These are phyloP conservation scores for Plodia interpunctella DNA, from an alignment of 1,140 invertebrate species.

Conservation along the genomic window DNA sequence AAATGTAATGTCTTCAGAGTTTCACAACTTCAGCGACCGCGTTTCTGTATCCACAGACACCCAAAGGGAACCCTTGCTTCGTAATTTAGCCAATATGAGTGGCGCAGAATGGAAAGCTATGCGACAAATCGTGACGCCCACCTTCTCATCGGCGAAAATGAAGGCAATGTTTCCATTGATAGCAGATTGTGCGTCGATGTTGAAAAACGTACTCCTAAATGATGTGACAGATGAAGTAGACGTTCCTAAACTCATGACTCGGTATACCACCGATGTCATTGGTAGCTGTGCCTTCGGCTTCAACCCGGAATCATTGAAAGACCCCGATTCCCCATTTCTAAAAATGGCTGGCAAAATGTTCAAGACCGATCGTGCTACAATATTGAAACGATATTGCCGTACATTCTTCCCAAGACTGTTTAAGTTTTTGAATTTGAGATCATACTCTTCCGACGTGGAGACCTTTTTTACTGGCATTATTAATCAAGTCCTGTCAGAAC, in stretches of 20 bases:
- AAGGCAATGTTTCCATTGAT: conserved; percentile 73
- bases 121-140: conserved; percentile 61
- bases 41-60: conserved; percentile 63
- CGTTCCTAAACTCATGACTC: conserved; percentile 51
- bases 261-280: conserved; percentile 68
- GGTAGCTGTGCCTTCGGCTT: conserved; percentile 70
- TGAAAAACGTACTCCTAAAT: conserved; percentile 39
- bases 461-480: conserved; percentile 61
- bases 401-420: conserved; percentile 61
- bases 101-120: conserved; percentile 72
- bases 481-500: conserved; percentile 55
- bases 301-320: conserved; percentile 55
- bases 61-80: conserved; percentile 58
- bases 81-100: conserved; percentile 67
- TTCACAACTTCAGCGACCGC: conserved; percentile 65
- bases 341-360: conserved; percentile 69
- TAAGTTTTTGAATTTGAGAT: conserved; percentile 60
- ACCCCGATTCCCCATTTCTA: conserved; percentile 60
- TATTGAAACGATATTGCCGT: conserved; percentile 64
- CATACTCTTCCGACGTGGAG: conserved; percentile 57
- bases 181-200: conserved; percentile 52
- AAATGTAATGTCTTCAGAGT: conserved; percentile 70
- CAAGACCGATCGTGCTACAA: conserved; percentile 44
- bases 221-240: conserved; percentile 45
- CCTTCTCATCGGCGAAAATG: conserved; percentile 74